A percentile compares a stretch with the other conserved stretches of the same genome.
These are phyloP conservation scores for Lathronympha strigana DNA, from an alignment of 2,888 invertebrate genomes.

Conservation along the genomic window DNA sequence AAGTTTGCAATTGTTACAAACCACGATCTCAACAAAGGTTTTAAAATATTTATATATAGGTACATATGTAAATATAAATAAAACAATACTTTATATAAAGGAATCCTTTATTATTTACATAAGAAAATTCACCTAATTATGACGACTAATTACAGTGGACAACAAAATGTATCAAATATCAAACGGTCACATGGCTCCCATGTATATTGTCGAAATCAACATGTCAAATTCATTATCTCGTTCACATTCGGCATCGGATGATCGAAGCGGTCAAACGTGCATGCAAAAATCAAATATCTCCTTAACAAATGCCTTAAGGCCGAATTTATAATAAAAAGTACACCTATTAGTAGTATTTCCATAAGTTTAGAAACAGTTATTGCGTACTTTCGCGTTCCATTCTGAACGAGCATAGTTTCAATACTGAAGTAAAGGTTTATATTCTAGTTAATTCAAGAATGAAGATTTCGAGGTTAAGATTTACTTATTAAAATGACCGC, in stretches of 20 bases:
- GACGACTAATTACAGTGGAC: slow-evolving; percentile 79
- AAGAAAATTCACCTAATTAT: slow-evolving; percentile 81
- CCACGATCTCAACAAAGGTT: slow-evolving; percentile 41
- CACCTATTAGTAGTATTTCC: neutral
- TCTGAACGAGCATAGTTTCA: neutral
- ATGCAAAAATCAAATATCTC: slow-evolving; percentile 6
- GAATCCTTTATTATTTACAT: slow-evolving; percentile 82
- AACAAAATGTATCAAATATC: slow-evolving; percentile 79
- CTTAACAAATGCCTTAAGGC: neutral
- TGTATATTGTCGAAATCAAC: slow-evolving; percentile 42
- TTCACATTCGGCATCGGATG: slow-evolving; percentile 20
- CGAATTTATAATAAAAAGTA: neutral
- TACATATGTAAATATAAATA: slow-evolving; percentile 44
- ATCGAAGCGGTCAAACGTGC: slow-evolving; percentile 11
- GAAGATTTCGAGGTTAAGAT: neutral
- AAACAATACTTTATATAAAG: slow-evolving; percentile 69
- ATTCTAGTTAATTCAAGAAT: neutral
- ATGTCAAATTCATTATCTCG: slow-evolving; percentile 44
- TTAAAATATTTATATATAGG: neutral
- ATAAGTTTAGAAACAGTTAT: neutral
- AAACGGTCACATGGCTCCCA: slow-evolving; percentile 67
- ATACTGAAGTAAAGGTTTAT: neutral
- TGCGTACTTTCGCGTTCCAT: neutral
- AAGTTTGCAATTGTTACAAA: slow-evolving; percentile 15
- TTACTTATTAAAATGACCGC: slow-evolving; percentile 5